These are phyloP conservation scores for Oreochromis niloticus DNA, from an alignment of 2,113 vertebrate species.

Conservation along the genomic window DNA sequence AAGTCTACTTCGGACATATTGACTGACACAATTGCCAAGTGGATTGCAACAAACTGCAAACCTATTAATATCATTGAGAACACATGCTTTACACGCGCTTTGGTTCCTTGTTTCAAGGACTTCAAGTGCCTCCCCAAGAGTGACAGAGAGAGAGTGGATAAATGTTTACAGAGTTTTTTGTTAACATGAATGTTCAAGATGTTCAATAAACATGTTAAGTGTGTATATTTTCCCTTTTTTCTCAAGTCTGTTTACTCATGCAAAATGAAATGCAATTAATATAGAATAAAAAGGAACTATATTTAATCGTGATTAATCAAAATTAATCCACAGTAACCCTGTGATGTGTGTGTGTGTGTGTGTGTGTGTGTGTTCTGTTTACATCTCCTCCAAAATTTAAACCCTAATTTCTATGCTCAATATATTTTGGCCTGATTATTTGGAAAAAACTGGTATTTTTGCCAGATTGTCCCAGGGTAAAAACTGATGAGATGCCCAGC, in stretches of 20 bases:
- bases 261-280: too few relatives aligned
- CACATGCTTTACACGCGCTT: too few relatives aligned
- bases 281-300: too few relatives aligned
- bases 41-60: not conserved
- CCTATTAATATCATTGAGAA: not conserved
- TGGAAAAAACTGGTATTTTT: not conserved
- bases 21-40: not conserved
- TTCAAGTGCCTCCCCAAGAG: not conserved
- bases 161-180: too few relatives aligned
- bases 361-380: not conserved
- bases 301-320: too few relatives aligned
- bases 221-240: too few relatives aligned
- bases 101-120: not conserved
- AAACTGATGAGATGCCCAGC: not conserved
- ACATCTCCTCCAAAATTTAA: not conserved
- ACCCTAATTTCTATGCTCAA: not conserved
- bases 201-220: too few relatives aligned
- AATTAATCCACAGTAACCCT: too few relatives aligned
- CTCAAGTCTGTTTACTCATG: too few relatives aligned
- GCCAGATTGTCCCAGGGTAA: not conserved
- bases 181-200: too few relatives aligned
- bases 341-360: too few relatives aligned
- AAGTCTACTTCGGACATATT: fast-evolving
- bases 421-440: not conserved
- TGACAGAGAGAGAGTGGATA: too few relatives aligned